Evolutionary conservation across 2,888 invertebrate species (phyloP).

Genomic region (Drosophila mayaguana): DNA sequence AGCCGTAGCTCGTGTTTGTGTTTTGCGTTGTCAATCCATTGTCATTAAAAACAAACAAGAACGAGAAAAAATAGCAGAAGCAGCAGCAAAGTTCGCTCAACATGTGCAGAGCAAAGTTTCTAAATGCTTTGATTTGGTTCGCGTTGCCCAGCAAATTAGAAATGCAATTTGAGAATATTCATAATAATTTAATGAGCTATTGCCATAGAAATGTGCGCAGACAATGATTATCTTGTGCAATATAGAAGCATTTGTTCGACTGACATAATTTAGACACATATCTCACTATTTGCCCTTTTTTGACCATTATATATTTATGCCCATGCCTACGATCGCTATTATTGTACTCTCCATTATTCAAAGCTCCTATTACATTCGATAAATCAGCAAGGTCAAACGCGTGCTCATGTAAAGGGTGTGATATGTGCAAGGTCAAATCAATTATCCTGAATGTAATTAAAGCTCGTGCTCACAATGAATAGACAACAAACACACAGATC

Average conservation of each 20-base stretch:
- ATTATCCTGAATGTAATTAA: constrained; percentile 5
- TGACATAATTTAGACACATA: constrained; percentile 2
- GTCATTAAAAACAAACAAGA: constrained; percentile 75
- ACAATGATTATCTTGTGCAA: constrained; percentile 11
- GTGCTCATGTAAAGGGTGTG: not conserved
- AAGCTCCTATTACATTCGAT: constrained; percentile 10
- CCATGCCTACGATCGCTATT: not conserved
- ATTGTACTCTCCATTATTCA: constrained; percentile 6
- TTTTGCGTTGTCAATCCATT: constrained; percentile 74
- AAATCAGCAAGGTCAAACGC: constrained; percentile 32
- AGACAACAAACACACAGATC: not conserved
- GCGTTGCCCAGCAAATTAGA: constrained; percentile 40
- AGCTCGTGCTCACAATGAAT: not conserved
- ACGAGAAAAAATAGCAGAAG: not conserved
- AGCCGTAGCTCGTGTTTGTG: constrained; percentile 48
- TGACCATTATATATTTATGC: not conserved
- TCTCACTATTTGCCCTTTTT: not conserved
- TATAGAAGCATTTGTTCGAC: constrained; percentile 12
- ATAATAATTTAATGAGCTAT: constrained; percentile 43
- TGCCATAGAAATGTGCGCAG: constrained; percentile 43
- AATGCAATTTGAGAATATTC: constrained; percentile 33
- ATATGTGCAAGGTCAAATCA: constrained; percentile 22
- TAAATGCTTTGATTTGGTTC: constrained; percentile 48
- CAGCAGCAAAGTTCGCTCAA: constrained; percentile 27
- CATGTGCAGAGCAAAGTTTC: constrained; percentile 46